A percentile compares a stretch with the other conserved stretches of the same genome.
These are phyloP conservation scores for Borostomias antarcticus DNA, from an alignment of 2,797 vertebrate genomes.

Conservation along the genomic window DNA sequence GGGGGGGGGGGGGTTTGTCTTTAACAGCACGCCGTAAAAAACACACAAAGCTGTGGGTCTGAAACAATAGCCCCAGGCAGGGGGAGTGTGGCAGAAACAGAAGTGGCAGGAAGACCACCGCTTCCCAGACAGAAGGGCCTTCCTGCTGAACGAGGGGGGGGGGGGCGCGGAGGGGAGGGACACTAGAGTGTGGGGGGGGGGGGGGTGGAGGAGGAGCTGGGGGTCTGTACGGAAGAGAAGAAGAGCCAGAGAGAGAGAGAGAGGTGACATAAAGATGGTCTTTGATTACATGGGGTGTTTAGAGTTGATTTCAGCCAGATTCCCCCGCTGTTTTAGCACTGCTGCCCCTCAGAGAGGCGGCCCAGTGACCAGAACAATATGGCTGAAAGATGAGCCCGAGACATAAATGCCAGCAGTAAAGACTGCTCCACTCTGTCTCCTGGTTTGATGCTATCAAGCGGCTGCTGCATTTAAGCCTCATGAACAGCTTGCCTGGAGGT, in stretches of 20 bases:
- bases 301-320: conserved; percentile 44
- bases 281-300: conserved; percentile 69
- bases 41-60: conserved; percentile 74
- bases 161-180: background rate
- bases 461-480: conserved; percentile 61
- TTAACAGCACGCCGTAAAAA: conserved; percentile 80
- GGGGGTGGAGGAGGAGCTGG: conserved; percentile 24
- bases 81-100: conserved; percentile 64
- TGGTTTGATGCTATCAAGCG: conserved; percentile 62
- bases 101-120: conserved; percentile 75
- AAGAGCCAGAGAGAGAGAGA: conserved; percentile 37
- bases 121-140: conserved; percentile 73
- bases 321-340: conserved; percentile 58
- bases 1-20: conserved; percentile 76
- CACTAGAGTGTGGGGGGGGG: background rate
- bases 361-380: conserved; percentile 72
- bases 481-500: conserved; percentile 55
- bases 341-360: conserved; percentile 66
- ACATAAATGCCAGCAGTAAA: conserved; percentile 71
- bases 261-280: conserved; percentile 67
- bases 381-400: conserved; percentile 72
- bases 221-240: background rate
- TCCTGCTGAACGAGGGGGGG: conserved; percentile 61
- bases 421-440: conserved; percentile 65
- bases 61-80: conserved; percentile 74